Conservation (phyloP, 2,113 vertebrate genomes). For the Anoura caudifer region DNA sequence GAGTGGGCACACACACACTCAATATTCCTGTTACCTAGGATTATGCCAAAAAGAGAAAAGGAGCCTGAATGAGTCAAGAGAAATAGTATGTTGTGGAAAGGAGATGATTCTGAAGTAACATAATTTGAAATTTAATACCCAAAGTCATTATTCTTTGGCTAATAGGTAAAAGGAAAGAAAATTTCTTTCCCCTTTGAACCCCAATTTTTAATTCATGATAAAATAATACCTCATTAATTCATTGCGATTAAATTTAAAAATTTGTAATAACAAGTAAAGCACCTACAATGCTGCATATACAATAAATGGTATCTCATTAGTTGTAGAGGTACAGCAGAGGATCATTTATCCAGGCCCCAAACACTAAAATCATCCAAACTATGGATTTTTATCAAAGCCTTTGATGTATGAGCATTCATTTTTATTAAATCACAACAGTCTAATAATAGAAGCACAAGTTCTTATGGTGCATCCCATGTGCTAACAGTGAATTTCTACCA, state of each 20-base stretch:
- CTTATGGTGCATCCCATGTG: neutral
- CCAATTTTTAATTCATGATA: neutral
- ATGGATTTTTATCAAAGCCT: neutral
- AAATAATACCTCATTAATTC: neutral
- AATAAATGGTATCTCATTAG: neutral
- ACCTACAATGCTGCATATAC: neutral
- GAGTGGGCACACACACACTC: neutral
- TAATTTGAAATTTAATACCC: neutral
- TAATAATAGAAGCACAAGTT: neutral
- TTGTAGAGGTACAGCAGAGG: neutral
- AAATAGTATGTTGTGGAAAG: neutral
- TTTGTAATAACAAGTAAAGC: neutral
- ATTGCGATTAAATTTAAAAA: neutral
- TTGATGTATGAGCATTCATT: neutral
- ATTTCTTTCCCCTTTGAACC: neutral
- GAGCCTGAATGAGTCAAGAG: neutral
- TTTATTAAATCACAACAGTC: neutral
- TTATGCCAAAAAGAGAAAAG: neutral
- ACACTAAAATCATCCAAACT: neutral
- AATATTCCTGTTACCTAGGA: neutral
- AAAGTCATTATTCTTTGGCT: neutral
- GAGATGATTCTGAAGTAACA: neutral
- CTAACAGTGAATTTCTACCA: neutral
- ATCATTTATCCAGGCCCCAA: neutral
- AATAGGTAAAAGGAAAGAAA: neutral